These are phyloP conservation scores for Phorcus lineatus DNA, from an alignment of 2,888 invertebrate species.

Conservation along the genomic window DNA sequence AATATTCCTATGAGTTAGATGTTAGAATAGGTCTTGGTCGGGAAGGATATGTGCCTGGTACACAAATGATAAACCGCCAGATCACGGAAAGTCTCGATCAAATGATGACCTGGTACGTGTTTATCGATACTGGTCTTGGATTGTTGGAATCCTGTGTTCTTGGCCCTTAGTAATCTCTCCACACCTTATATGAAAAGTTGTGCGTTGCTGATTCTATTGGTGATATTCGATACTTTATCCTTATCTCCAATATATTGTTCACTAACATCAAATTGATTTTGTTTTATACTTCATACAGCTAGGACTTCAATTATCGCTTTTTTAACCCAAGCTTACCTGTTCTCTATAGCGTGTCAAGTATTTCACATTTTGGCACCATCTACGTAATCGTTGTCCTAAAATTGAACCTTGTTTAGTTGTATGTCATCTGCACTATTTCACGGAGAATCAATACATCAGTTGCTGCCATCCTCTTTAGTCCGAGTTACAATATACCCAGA, in stretches of 20 bases:
- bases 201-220: background rate
- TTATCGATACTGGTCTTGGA: background rate
- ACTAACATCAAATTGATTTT: background rate
- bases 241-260: background rate
- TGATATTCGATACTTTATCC: background rate
- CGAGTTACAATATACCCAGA: background rate
- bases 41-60: too few species aligned
- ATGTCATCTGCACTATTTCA: background rate
- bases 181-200: background rate
- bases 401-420: background rate
- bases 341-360: background rate
- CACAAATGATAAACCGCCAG: too few species aligned
- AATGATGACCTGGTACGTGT: background rate
- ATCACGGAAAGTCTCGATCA: background rate
- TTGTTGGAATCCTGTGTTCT: background rate
- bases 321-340: background rate
- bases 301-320: background rate
- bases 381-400: background rate
- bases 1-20: too few species aligned
- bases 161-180: background rate
- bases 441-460: background rate
- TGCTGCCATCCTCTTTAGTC: background rate
- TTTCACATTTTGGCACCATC: background rate
- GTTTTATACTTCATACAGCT: background rate
- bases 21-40: too few species aligned